These are phyloP conservation scores for Macropus fuliginosus DNA, from an alignment of 2,797 vertebrate species.

Conservation along the genomic window DNA sequence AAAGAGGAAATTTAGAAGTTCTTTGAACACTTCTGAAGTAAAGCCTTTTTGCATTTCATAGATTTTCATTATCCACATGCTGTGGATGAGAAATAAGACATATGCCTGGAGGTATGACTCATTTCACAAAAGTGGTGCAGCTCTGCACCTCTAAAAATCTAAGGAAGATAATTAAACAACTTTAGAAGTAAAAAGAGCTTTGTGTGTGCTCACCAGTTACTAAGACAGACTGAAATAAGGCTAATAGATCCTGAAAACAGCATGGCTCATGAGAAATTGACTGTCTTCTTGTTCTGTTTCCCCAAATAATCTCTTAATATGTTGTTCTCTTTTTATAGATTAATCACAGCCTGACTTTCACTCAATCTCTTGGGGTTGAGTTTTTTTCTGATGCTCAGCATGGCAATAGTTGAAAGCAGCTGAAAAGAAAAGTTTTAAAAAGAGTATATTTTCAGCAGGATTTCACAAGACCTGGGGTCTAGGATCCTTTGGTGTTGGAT, in stretches of 20 bases:
- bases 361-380: background rate
- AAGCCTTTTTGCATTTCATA: background rate
- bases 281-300: background rate
- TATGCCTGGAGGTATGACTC: background rate
- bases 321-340: background rate
- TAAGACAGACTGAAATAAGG: background rate
- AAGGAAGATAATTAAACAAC: background rate
- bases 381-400: constrained; percentile 7
- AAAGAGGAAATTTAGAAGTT: background rate
- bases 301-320: background rate
- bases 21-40: background rate
- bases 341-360: background rate
- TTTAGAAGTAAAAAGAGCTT: background rate
- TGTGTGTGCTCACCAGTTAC: background rate
- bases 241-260: rapidly evolving
- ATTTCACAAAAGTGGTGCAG: background rate
- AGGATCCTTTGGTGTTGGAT: background rate
- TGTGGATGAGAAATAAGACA: background rate
- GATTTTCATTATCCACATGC: background rate
- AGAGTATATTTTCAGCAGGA: background rate
- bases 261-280: background rate
- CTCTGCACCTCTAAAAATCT: background rate
- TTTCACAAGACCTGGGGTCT: background rate
- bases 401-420: background rate
- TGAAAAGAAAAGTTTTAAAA: background rate